phyloP scores from a whole-genome alignment of 2,797 vertebrate genomes.

The Ciconia nigra region DNA sequence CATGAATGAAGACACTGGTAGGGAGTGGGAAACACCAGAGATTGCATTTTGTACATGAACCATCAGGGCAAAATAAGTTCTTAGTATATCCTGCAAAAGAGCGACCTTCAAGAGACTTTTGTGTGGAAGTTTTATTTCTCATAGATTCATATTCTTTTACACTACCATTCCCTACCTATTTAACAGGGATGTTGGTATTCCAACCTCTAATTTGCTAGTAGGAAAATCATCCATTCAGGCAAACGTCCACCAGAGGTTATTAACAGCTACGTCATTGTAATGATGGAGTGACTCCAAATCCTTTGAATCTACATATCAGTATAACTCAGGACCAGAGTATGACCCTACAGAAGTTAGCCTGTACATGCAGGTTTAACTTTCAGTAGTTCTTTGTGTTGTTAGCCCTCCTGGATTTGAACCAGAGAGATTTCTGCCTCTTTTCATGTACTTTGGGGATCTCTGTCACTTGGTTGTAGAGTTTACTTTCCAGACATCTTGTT shows the following conservation, averaged over 20 bases:
- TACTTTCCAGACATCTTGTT: not conserved
- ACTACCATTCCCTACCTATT: not conserved
- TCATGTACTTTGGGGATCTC: not conserved
- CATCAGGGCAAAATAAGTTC: not conserved
- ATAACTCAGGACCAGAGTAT: not conserved
- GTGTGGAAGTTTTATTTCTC: not conserved
- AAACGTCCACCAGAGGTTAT: not conserved
- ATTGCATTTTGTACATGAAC: not conserved
- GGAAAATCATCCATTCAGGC: not conserved
- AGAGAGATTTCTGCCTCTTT: not conserved
- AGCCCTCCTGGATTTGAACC: not conserved
- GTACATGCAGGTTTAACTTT: not conserved
- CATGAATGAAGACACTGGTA: not conserved
- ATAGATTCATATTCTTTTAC: not conserved
- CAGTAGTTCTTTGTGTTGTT: not conserved
- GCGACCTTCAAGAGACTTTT: not conserved
- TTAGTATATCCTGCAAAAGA: not conserved
- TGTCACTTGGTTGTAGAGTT: not conserved
- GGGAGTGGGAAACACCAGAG: not conserved
- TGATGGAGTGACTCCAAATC: not conserved
- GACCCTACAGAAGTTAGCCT: not conserved
- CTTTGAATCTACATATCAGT: not conserved
- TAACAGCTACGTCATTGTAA: not conserved
- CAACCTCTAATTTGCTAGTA: not conserved
- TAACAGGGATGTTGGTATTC: not conserved